phyloP scores from a whole-genome alignment of 1,140 invertebrate species.

The Drosophila quadrilineata region DNA sequence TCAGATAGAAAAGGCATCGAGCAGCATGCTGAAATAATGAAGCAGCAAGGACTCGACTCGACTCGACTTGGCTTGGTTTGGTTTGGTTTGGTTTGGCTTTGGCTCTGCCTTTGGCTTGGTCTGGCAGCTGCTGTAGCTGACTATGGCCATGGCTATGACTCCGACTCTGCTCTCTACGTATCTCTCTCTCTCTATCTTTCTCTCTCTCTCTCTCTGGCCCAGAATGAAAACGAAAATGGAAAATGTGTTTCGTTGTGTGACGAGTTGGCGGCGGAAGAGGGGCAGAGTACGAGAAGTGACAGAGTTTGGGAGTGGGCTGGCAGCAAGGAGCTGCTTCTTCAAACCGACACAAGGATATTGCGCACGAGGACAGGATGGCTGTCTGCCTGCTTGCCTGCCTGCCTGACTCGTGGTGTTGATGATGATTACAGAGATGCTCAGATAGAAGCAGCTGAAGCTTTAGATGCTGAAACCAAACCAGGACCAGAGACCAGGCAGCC shows the following conservation, averaged over 20 bases:
- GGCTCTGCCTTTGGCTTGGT: slow-evolving; percentile 11
- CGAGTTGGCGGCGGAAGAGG: background rate
- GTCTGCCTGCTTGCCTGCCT: slow-evolving; percentile 50
- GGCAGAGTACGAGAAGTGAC: background rate
- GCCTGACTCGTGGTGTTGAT: slow-evolving; percentile 72
- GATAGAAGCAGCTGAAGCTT: slow-evolving; percentile 66
- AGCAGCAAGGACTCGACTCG: slow-evolving; percentile 75
- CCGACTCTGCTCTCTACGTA: too few species aligned
- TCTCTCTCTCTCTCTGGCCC: slow-evolving; percentile 50
- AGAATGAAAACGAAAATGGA: slow-evolving; percentile 78
- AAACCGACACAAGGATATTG: slow-evolving; percentile 78
- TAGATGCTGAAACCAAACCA: slow-evolving; percentile 31
- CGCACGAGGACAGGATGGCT: slow-evolving; percentile 75
- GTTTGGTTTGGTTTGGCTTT: slow-evolving; percentile 9
- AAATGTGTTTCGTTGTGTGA: slow-evolving; percentile 53
- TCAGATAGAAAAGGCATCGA: slow-evolving; percentile 78
- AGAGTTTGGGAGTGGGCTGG: background rate
- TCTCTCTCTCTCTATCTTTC: too few species aligned
- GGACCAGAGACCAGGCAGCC: slow-evolving; percentile 12
- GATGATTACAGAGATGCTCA: slow-evolving; percentile 78
- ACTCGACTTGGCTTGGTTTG: slow-evolving; percentile 39
- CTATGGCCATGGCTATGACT: too few species aligned
- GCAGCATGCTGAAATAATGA: slow-evolving; percentile 79
- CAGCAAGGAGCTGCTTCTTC: slow-evolving; percentile 36
- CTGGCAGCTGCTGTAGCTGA: too few species aligned